Conservation (phyloP, 2,113 vertebrate genomes). For the Cyprinus carpio region DNA sequence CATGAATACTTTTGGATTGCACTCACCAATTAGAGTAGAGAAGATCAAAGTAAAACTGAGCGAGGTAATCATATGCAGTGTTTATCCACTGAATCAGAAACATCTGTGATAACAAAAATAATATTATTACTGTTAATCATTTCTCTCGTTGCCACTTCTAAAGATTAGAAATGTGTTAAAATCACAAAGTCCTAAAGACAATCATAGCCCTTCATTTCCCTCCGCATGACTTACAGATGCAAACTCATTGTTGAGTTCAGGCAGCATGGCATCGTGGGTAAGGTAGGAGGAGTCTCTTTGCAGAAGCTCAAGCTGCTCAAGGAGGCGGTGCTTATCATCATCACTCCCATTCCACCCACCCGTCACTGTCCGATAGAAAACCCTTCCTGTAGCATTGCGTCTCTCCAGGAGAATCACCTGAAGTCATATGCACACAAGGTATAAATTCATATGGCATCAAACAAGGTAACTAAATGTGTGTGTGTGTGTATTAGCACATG, state of each 20-base stretch:
- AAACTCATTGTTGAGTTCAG: constrained; percentile 88
- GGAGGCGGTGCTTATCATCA: constrained; percentile 82
- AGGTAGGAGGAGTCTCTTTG: constrained; percentile 85
- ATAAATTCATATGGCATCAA: background rate
- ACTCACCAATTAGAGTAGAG: constrained; percentile 94
- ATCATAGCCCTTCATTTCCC: too few relatives aligned
- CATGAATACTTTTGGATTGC: background rate
- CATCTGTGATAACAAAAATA: constrained; percentile 68
- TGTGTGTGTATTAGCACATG: background rate
- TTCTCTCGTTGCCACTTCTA: too few relatives aligned
- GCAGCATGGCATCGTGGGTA: constrained; percentile 80
- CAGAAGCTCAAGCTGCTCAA: constrained; percentile 86
- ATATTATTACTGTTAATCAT: too few relatives aligned
- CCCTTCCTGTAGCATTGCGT: constrained; percentile 80
- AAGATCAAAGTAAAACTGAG: constrained; percentile 83
- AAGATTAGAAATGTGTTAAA: too few relatives aligned
- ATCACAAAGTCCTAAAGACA: too few relatives aligned
- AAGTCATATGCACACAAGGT: background rate
- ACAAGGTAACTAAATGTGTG: background rate
- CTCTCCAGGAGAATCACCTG: constrained; percentile 93
- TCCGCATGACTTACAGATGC: constrained; percentile 79
- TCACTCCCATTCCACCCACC: constrained; percentile 89
- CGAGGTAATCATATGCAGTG: constrained; percentile 77
- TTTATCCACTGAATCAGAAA: constrained; percentile 90
- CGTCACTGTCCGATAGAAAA: constrained; percentile 80